These are phyloP conservation scores for Rosalia funebris DNA, from an alignment of 2,888 invertebrate genomes.

Conservation along the genomic window DNA sequence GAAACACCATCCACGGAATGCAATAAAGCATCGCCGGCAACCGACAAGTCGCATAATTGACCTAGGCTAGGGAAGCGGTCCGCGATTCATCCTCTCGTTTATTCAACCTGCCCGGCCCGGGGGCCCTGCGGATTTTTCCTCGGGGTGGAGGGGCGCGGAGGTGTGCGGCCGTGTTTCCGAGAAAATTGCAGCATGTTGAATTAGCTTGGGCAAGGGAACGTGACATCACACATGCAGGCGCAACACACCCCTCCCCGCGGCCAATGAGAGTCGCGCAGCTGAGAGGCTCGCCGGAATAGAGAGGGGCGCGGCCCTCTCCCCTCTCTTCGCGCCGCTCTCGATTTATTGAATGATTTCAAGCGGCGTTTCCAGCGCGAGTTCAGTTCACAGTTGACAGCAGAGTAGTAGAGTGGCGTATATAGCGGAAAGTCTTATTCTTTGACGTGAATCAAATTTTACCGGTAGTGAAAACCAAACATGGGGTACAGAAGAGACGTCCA, in stretches of 20 bases:
- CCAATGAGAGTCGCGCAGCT: constrained; percentile 21
- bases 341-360: constrained; percentile 25
- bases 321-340: constrained; percentile 4
- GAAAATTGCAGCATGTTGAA: constrained; percentile 15
- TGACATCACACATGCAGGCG: constrained; percentile 30
- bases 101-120: background rate
- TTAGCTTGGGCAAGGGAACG: constrained; percentile 14
- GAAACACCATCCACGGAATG: background rate
- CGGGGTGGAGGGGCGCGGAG: background rate
- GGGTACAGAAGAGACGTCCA: constrained; percentile 41
- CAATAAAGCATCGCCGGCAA: background rate
- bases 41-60: background rate
- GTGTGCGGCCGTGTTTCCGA: background rate
- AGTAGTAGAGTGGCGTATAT: too few species aligned
- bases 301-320: constrained; percentile 8
- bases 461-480: too few species aligned
- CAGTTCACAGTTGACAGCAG: constrained; percentile 7
- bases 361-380: constrained; percentile 18
- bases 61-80: background rate
- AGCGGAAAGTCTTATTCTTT: too few species aligned
- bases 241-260: constrained; percentile 29
- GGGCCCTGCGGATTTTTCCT: background rate
- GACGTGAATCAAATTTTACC: too few species aligned
- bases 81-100: background rate
- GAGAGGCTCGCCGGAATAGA: constrained; percentile 22